These are phyloP conservation scores for Drosophila prolongata DNA, from an alignment of 2,888 invertebrate species.

Conservation along the genomic window DNA sequence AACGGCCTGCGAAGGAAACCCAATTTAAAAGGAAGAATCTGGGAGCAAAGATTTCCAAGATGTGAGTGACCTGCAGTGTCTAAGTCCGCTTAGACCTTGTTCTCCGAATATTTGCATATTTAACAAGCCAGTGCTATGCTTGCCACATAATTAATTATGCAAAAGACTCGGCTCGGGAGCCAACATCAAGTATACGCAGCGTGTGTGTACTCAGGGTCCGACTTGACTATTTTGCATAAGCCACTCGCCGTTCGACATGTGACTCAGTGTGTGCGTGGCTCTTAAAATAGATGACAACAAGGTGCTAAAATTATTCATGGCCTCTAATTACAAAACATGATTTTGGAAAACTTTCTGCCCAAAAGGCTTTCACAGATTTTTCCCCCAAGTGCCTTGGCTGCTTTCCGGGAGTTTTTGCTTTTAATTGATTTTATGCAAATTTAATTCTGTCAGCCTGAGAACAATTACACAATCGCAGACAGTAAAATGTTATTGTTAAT, in stretches of 20 bases:
- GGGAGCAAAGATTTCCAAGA: constrained; percentile 12
- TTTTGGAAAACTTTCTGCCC: constrained; percentile 60
- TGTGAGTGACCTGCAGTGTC: constrained; percentile 68
- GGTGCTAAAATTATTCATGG: constrained; percentile 81
- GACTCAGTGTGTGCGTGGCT: constrained; percentile 43
- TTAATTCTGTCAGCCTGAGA: constrained; percentile 44
- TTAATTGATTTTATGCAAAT: constrained; percentile 80
- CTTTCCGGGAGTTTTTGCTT: constrained; percentile 38
- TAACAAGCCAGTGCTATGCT: constrained; percentile 69
- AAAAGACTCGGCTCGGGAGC: constrained; percentile 55
- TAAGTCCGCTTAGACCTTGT: constrained; percentile 33
- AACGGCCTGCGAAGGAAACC: neutral
- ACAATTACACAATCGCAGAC: constrained; percentile 38
- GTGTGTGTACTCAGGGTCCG: constrained; percentile 44
- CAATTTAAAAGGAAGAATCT: constrained; percentile 1
- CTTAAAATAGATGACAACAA: constrained; percentile 67
- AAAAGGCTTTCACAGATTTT: constrained; percentile 30
- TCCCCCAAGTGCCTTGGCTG: constrained; percentile 16
- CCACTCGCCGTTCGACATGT: constrained; percentile 54
- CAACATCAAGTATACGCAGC: constrained; percentile 62
- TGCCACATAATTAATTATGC: constrained; percentile 79
- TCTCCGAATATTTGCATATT: constrained; percentile 70
- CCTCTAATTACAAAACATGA: constrained; percentile 80
- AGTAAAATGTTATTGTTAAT: constrained; percentile 59
- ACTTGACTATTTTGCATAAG: constrained; percentile 72